Conservation (phyloP, 2,888 invertebrate genomes). For the Drosophila subsilvestris region DNA sequence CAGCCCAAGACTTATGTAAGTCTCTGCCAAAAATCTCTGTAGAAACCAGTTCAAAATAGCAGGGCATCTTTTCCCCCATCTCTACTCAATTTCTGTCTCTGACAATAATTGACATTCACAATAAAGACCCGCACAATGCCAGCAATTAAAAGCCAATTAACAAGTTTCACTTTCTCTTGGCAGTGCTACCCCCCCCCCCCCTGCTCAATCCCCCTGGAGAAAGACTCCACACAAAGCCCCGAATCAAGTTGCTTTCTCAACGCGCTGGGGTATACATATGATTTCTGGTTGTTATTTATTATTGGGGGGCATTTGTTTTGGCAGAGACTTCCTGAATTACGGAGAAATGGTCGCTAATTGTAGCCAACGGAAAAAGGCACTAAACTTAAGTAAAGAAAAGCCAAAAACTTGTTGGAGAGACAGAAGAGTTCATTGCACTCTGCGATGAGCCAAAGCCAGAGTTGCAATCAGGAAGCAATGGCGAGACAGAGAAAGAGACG, state of each 20-base stretch:
- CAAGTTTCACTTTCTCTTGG: conserved; percentile 76
- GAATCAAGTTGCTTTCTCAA: conserved; percentile 47
- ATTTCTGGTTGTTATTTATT: conserved; percentile 31
- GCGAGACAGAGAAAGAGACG: neutral
- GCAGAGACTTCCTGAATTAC: conserved; percentile 38
- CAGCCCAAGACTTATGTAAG: neutral
- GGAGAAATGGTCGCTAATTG: conserved; percentile 15
- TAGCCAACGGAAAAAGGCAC: neutral
- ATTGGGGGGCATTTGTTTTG: neutral
- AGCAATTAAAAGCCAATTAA: conserved; percentile 77
- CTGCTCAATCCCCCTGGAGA: no score
- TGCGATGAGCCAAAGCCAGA: neutral
- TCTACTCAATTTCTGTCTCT: neutral
- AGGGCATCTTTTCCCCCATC: no score
- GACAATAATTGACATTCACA: conserved; percentile 42
- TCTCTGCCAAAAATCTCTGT: neutral
- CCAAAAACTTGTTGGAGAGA: conserved; percentile 30
- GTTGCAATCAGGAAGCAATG: neutral
- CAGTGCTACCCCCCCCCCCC: conserved; percentile 7
- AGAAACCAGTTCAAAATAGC: conserved; percentile 39
- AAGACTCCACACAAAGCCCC: no score
- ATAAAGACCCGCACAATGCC: conserved; percentile 18
- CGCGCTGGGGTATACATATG: conserved; percentile 16
- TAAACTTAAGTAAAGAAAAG: conserved; percentile 20
- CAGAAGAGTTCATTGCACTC: conserved; percentile 67